Base-by-base conservation (phyloP, 2,888 invertebrate species). In the Orthosia gothica region DNA sequence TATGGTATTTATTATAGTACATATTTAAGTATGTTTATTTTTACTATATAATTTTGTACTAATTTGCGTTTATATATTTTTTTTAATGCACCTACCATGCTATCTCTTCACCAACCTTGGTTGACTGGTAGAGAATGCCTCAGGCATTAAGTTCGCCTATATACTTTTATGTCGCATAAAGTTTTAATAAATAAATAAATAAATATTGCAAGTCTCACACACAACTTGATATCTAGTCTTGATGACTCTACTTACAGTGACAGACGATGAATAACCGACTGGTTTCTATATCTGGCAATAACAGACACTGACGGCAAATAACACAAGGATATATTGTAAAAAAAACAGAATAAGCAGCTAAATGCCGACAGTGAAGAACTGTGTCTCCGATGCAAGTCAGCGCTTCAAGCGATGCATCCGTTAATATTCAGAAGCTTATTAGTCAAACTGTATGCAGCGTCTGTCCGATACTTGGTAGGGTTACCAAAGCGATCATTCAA, bases 401-500 rank as follows among this genome's bases (percentile, higher is more conserved):
- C 67, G 70, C 55, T 74, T 74, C 74, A 61, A 65, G 67, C 81
- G 61, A 79, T 79, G 59, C 74, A 67, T 74, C 69, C 80, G 75
- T 74, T 70, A 80, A 80, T 83, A 83, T 82, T 80, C 55, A 76
- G 54, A 52, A 66, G 68, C 76, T 68, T 80, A 68, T 80, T 80
- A 80, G 61, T 80, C 71, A 68, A 83, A 66, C 61, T 67, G 62
- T 72, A 52, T 55, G 61, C 52, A 40, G 13, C 2, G 71, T 52
- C 23, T 65, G 67, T 58, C 52, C 26, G 49, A 67, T 76, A 47
- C 11, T 16, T 57, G 49, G 49, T 75, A 81, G 81, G 81, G 81
- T 50, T 68, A 47, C 67, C 83, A 57, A 23, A 26, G 18, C 68
- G 45, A 40, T 45, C 3, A 13, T 13, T 47, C 11, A 12, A 32